Conservation (phyloP, 2,888 invertebrate genomes). For the Drosophila pegasa region DNA sequence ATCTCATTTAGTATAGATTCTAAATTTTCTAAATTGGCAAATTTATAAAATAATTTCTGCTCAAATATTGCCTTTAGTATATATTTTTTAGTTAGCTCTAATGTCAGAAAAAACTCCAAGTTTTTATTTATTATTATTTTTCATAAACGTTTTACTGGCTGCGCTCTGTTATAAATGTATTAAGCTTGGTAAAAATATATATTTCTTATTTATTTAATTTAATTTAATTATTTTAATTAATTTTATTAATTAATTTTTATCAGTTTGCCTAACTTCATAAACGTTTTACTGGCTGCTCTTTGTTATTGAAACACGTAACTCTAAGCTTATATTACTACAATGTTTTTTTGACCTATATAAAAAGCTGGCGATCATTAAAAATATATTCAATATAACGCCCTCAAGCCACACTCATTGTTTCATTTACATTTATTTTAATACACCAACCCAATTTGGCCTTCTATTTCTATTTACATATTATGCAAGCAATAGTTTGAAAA, state of each 20-base stretch:
- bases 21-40: too few species aligned
- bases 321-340: background rate
- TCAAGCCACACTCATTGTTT: background rate
- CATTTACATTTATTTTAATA: background rate
- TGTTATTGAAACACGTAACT: background rate
- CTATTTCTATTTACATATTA: background rate
- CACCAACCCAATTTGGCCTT: background rate
- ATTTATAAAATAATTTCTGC: too few species aligned
- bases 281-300: background rate
- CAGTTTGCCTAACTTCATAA: background rate
- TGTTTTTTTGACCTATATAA: too few species aligned
- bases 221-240: background rate
- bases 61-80: too few species aligned
- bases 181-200: background rate
- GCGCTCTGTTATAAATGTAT: background rate
- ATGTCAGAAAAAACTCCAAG: too few species aligned
- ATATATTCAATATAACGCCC: background rate
- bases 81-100: too few species aligned
- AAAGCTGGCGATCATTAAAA: too few species aligned
- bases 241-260: background rate
- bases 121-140: too few species aligned
- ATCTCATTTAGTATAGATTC: too few species aligned
- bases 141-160: slow-evolving; percentile 15
- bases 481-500: background rate
- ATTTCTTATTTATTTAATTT: background rate